phyloP scores from a whole-genome alignment of 2,113 vertebrate species.

The Copsychus sechellarum region DNA sequence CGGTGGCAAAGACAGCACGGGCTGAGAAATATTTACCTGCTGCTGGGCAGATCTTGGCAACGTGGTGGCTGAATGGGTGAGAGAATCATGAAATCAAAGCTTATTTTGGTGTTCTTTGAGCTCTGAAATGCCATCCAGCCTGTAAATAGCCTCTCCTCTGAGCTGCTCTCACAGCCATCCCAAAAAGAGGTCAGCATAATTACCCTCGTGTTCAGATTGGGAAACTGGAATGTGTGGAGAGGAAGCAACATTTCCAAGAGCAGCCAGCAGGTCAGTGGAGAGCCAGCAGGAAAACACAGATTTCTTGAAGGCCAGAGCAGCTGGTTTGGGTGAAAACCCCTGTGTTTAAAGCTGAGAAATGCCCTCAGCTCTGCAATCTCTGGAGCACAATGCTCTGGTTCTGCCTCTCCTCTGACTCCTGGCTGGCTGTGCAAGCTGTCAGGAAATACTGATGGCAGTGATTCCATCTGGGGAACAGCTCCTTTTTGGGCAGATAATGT shows the following conservation, averaged over 20 bases:
- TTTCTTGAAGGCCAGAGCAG: not conserved
- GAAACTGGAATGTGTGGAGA: constrained; percentile 4
- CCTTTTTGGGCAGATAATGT: not conserved
- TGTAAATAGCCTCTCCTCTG: not conserved
- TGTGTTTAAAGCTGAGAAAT: not conserved
- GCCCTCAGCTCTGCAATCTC: not conserved
- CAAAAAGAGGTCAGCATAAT: constrained; percentile 49
- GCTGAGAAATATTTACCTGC: not conserved
- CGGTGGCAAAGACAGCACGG: not conserved
- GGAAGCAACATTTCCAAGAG: constrained; percentile 11
- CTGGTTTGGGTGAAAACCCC: not conserved
- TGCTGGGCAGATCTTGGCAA: not conserved
- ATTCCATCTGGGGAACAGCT: not conserved
- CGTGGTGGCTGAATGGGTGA: not conserved
- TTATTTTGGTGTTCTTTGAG: not conserved
- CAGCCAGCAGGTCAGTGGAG: not conserved
- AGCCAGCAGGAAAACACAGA: not conserved
- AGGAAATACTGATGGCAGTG: not conserved
- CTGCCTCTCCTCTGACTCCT: not conserved
- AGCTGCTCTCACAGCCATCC: constrained; percentile 9
- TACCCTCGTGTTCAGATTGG: constrained; percentile 4
- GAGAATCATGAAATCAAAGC: not conserved
- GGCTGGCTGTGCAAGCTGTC: not conserved
- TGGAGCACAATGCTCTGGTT: not conserved
- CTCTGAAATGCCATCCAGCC: not conserved